Percentiles rank a stretch among this genome's conserved stretches.
Evolutionary conservation across 2,888 invertebrate species (phyloP).

Genomic region (Metacarcinus magister): DNA sequence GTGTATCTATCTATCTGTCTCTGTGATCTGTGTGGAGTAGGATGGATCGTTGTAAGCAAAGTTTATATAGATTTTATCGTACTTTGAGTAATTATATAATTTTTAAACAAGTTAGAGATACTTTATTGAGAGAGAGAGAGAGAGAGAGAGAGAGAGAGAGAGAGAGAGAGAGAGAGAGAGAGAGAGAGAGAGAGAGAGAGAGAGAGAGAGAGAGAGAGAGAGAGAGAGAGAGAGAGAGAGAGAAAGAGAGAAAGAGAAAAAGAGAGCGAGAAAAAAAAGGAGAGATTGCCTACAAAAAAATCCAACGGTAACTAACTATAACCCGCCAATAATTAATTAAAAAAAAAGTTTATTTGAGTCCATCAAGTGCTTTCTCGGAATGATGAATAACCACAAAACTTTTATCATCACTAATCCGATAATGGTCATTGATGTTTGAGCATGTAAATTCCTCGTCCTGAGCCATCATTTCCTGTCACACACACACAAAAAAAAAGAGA

Average conservation of each 20-base stretch:
- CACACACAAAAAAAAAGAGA: too few species aligned
- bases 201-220: constrained; percentile 1
- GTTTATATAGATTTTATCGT: too few species aligned
- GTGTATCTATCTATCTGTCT: too few species aligned
- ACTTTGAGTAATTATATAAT: too few species aligned
- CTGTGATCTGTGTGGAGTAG: too few species aligned
- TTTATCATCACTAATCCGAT: not conserved
- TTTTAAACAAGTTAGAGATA: too few species aligned
- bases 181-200: not conserved
- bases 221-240: constrained; percentile 26
- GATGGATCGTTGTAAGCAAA: too few species aligned
- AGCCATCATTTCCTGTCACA: too few species aligned
- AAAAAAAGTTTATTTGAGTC: not conserved
- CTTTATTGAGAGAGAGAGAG: not conserved
- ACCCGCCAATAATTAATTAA: not conserved
- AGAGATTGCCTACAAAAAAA: not conserved
- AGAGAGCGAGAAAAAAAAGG: not conserved
- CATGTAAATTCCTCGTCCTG: too few species aligned
- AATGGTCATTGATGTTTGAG: not conserved
- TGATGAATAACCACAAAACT: not conserved
- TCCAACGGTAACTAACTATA: not conserved
- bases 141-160: constrained; percentile 31
- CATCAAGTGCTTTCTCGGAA: not conserved
- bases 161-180: not conserved
- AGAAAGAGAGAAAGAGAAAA: not conserved